A percentile compares a stretch with the other conserved stretches of the same genome.
Conservation (phyloP, 1,140 invertebrate genomes). For the Euura saliciscinereae region DNA sequence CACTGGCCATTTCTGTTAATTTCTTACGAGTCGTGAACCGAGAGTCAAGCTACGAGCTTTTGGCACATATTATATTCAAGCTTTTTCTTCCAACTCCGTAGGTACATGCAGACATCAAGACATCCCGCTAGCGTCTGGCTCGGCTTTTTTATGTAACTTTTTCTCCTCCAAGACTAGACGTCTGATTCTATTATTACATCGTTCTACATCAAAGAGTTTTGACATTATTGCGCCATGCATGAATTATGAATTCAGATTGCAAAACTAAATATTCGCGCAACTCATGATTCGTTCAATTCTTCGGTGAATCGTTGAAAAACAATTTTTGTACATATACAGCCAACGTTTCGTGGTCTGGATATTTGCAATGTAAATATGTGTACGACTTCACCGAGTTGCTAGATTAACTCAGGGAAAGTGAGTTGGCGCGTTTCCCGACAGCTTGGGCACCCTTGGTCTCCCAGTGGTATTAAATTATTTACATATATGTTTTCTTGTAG, state of each 20-base stretch:
- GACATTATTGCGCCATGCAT: too few relatives aligned
- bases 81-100: neutral
- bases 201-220: too few relatives aligned
- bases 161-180: too few relatives aligned
- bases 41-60: neutral
- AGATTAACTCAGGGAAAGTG: neutral
- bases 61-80: constrained; percentile 10
- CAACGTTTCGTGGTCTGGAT: neutral
- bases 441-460: neutral
- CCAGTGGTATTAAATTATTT: neutral
- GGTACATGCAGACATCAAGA: too few relatives aligned
- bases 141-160: too few relatives aligned
- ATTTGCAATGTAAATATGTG: neutral
- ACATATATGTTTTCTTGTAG: constrained; percentile 10
- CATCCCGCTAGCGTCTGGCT: too few relatives aligned
- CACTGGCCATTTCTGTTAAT: constrained; percentile 8
- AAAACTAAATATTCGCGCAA: too few relatives aligned
- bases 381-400: neutral
- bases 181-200: too few relatives aligned
- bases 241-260: too few relatives aligned
- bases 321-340: neutral
- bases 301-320: too few relatives aligned
- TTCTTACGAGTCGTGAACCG: constrained; percentile 5
- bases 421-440: constrained; percentile 11
- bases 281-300: too few relatives aligned